A percentile compares a stretch with the other conserved stretches of the same genome.
phyloP scores from a whole-genome alignment of 1,140 invertebrate genomes.

The Bombyx mori region DNA sequence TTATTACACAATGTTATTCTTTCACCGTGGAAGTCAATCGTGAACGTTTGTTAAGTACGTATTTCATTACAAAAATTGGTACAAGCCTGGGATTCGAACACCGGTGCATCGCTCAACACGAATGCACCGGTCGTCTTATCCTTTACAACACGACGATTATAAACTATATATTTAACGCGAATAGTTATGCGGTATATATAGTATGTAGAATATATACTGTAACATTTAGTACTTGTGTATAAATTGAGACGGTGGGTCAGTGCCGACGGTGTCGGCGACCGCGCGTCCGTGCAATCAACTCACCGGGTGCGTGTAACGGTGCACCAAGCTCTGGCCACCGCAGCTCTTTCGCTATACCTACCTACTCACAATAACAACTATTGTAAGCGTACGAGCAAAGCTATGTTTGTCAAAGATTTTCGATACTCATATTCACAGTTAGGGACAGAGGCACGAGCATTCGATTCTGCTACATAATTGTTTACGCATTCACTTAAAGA shows the following conservation, averaged over 20 bases:
- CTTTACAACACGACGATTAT: too few relatives aligned
- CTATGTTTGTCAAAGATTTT: neutral
- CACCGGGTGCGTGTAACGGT: constrained; percentile 60
- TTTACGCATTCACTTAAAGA: too few relatives aligned
- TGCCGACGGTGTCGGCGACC: constrained; percentile 58
- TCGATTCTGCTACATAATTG: too few relatives aligned
- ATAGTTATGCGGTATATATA: too few relatives aligned
- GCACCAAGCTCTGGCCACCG: constrained; percentile 12
- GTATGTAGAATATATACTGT: neutral
- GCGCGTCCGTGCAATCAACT: constrained; percentile 58
- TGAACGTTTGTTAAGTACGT: too few relatives aligned
- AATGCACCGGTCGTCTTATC: too few relatives aligned
- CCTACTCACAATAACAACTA: neutral
- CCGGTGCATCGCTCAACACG: too few relatives aligned
- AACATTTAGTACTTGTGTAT: neutral
- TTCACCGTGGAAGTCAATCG: too few relatives aligned
- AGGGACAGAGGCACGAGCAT: neutral
- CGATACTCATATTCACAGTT: neutral
- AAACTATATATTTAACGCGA: too few relatives aligned
- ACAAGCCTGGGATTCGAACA: too few relatives aligned
- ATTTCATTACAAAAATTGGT: too few relatives aligned
- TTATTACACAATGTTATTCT: too few relatives aligned
- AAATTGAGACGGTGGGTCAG: constrained; percentile 18
- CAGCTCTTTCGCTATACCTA: neutral
- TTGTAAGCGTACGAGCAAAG: neutral